Conservation (phyloP, 2,888 invertebrate species). For the Aethes cnicana region DNA sequence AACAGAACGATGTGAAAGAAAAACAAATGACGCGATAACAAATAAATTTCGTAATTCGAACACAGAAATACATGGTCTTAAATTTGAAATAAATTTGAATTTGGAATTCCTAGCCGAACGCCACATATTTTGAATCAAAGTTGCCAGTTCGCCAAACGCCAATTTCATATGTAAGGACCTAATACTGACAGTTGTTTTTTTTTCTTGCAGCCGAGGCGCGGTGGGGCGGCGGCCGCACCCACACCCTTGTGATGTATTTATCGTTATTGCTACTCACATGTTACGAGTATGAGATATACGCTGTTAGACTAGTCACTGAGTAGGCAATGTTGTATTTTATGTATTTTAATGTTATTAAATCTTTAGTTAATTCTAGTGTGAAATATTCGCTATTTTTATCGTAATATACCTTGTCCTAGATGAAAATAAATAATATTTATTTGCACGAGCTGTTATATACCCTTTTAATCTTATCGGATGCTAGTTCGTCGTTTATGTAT, state of each 20-base stretch:
- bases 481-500: conserved; percentile 32
- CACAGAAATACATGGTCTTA: too few relatives aligned
- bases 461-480: neutral
- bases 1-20: too few relatives aligned
- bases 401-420: conserved; percentile 61
- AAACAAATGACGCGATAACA: too few relatives aligned
- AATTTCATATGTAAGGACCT: too few relatives aligned
- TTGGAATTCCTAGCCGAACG: too few relatives aligned
- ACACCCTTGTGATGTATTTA: conserved; percentile 68
- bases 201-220: neutral
- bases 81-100: too few relatives aligned
- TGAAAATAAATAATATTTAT: conserved; percentile 70
- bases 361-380: conserved; percentile 77
- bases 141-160: too few relatives aligned
- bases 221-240: conserved; percentile 38
- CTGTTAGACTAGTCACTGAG: conserved; percentile 80
- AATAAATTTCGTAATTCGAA: too few relatives aligned
- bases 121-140: too few relatives aligned
- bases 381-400: conserved; percentile 71
- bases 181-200: neutral
- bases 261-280: conserved; percentile 71
- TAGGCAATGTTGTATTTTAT: conserved; percentile 77
- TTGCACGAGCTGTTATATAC: conserved; percentile 56
- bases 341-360: conserved; percentile 74
- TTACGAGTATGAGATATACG: conserved; percentile 67